Evolutionary conservation across 2,797 vertebrate genomes (phyloP).

Genomic region (Catamblyrhynchus diadema): DNA sequence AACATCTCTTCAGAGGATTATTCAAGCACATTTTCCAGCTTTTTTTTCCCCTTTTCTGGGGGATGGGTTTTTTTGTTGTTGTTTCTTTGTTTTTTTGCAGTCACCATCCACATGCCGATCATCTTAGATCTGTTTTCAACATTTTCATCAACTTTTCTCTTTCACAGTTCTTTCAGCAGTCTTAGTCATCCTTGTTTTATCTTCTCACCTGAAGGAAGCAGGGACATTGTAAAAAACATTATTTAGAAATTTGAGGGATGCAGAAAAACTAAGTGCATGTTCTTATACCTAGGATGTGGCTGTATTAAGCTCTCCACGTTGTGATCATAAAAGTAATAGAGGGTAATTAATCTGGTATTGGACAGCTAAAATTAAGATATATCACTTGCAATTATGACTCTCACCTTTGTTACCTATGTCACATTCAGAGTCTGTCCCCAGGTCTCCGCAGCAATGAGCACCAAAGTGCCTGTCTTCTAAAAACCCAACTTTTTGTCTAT

Average conservation of each 20-base stretch:
- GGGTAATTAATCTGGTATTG: not conserved
- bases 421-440: not conserved
- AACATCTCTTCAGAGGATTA: not conserved
- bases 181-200: not conserved
- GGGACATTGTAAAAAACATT: not conserved
- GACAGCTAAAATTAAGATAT: not conserved
- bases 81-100: not conserved
- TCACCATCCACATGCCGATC: not conserved
- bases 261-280: not conserved
- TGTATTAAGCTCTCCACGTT: not conserved
- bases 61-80: accelerated
- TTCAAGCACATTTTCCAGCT: not conserved
- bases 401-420: not conserved
- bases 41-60: accelerated
- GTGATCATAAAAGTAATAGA: not conserved
- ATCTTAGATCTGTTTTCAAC: not conserved
- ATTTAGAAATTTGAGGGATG: not conserved
- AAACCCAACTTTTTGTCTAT: not conserved
- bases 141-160: not conserved
- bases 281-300: not conserved
- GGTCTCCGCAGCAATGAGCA: not conserved
- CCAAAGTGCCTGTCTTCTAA: not conserved
- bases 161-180: not conserved
- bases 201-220: not conserved
- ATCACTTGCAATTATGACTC: not conserved